These are phyloP conservation scores for Netelia melanura DNA, from an alignment of 2,888 invertebrate genomes.

Conservation along the genomic window DNA sequence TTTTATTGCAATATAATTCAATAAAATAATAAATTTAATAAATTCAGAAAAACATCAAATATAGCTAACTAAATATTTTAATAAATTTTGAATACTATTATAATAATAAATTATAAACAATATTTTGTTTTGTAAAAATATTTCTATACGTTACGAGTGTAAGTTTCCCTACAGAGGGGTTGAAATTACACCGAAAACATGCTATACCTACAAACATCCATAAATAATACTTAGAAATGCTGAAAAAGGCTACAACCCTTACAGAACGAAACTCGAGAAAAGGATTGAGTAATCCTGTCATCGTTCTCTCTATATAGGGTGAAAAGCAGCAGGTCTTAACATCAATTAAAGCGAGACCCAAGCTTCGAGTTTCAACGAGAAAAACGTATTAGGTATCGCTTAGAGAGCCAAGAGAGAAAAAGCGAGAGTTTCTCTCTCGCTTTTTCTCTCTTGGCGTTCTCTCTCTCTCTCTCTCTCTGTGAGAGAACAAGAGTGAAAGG, in stretches of 20 bases:
- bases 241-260: neutral
- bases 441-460: too few relatives aligned
- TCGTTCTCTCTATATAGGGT: slow-evolving; percentile 7
- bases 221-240: neutral
- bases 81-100: too few relatives aligned
- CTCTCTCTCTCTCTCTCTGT: too few relatives aligned
- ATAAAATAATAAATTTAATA: too few relatives aligned
- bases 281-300: slow-evolving; percentile 65
- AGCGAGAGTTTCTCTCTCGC: neutral
- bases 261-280: slow-evolving; percentile 30
- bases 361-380: slow-evolving; percentile 64
- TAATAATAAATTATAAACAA: neutral
- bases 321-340: slow-evolving; percentile 71
- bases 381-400: slow-evolving; percentile 72
- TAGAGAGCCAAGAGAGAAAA: slow-evolving; percentile 51
- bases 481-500: slow-evolving; percentile 1
- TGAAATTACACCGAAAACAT: neutral
- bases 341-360: slow-evolving; percentile 80
- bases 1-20: too few relatives aligned
- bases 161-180: neutral
- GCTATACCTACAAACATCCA: slow-evolving; percentile 9
- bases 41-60: too few relatives aligned
- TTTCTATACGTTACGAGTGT: neutral
- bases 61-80: too few relatives aligned
- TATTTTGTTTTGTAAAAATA: neutral